Evolutionary conservation across 2,113 vertebrate genomes (phyloP).

Genomic region (Bujurquina vittata): DNA sequence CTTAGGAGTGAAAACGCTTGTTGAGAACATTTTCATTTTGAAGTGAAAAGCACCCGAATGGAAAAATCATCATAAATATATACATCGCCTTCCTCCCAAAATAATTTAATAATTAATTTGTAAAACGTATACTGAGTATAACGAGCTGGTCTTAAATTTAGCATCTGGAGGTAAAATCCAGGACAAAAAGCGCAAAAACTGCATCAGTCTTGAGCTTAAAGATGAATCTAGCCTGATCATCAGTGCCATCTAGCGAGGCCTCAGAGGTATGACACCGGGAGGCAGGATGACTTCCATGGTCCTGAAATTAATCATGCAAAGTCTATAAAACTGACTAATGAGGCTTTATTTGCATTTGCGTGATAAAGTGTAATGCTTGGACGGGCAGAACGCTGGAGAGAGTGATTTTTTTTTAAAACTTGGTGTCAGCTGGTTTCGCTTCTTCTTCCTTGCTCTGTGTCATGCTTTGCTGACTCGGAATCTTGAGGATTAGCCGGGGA

Average conservation of each 20-base stretch:
- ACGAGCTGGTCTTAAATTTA: background rate
- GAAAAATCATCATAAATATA: background rate
- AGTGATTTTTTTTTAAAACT: background rate
- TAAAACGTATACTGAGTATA: background rate
- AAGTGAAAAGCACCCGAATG: background rate
- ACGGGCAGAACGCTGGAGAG: background rate
- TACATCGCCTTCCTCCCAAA: background rate
- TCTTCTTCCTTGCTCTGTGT: background rate
- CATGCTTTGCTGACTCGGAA: background rate
- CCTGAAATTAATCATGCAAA: background rate
- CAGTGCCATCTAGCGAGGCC: conserved; percentile 26
- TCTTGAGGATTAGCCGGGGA: background rate
- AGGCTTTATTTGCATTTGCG: background rate
- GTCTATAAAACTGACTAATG: conserved; percentile 6
- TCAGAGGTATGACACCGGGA: conserved; percentile 14
- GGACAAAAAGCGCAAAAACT: background rate
- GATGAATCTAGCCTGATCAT: background rate
- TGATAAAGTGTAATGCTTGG: background rate
- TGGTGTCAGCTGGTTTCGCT: conserved; percentile 28
- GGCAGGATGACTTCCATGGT: background rate
- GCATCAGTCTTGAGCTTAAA: background rate
- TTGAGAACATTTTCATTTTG: background rate
- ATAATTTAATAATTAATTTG: background rate
- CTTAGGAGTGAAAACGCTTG: background rate
- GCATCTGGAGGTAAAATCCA: background rate